A percentile compares a stretch with the other conserved stretches of the same genome.
These are phyloP conservation scores for Cottus gobio DNA, from an alignment of 2,113 vertebrate species.

Conservation along the genomic window DNA sequence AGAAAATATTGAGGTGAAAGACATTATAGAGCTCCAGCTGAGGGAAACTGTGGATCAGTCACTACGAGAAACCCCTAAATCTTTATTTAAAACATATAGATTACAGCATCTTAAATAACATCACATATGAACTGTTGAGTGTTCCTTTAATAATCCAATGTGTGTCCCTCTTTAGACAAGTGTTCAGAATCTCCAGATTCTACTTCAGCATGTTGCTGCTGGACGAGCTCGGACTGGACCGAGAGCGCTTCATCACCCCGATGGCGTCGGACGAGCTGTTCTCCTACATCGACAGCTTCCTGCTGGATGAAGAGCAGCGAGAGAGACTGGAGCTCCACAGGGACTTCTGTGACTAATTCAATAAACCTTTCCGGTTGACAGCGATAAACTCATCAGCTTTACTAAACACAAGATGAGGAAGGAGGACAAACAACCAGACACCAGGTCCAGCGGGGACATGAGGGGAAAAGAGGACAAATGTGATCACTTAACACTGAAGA, in stretches of 20 bases:
- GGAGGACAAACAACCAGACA: slow-evolving; percentile 24
- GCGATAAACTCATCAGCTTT: slow-evolving; percentile 46
- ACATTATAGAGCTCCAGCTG: not conserved
- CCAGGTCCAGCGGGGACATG: slow-evolving; percentile 20
- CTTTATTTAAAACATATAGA: not conserved
- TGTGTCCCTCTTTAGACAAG: slow-evolving; percentile 82
- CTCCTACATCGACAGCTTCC: slow-evolving; percentile 89
- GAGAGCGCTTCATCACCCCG: slow-evolving; percentile 90
- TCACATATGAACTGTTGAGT: not conserved
- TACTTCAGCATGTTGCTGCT: slow-evolving; percentile 94
- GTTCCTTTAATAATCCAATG: not conserved
- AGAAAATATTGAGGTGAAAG: not conserved
- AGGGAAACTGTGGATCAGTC: not conserved
- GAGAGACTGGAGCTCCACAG: slow-evolving; percentile 77
- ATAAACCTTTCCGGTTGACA: slow-evolving; percentile 31
- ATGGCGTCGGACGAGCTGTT: slow-evolving; percentile 90
- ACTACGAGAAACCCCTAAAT: not conserved
- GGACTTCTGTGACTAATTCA: slow-evolving; percentile 88
- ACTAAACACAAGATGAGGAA: slow-evolving; percentile 16
- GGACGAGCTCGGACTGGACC: slow-evolving; percentile 89
- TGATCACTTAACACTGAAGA: slow-evolving; percentile 57
- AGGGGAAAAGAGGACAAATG: slow-evolving; percentile 26
- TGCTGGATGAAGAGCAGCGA: slow-evolving; percentile 87
- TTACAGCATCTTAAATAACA: not conserved
- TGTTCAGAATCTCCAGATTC: slow-evolving; percentile 86